phyloP scores from a whole-genome alignment of 2,888 invertebrate genomes.

The Drosophila fulvimacula region DNA sequence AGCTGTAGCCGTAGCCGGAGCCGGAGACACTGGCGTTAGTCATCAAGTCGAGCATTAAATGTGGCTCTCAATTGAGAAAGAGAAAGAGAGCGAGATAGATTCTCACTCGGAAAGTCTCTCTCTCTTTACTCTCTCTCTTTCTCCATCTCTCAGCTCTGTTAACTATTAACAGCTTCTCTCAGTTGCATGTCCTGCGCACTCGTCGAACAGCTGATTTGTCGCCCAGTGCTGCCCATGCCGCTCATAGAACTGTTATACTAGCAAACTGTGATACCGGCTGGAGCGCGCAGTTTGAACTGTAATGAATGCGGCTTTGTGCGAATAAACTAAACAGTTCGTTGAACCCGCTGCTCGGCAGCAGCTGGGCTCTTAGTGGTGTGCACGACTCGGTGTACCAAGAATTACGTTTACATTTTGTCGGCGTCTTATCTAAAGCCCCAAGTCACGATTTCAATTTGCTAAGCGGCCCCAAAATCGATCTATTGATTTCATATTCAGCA shows the following conservation, averaged over 20 bases:
- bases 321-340: constrained; percentile 45
- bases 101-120: neutral
- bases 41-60: constrained; percentile 35
- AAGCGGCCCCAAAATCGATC: constrained; percentile 64
- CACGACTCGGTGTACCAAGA: constrained; percentile 35
- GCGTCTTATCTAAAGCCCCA: constrained; percentile 76
- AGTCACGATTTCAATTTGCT: constrained; percentile 82
- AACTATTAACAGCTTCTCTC: constrained; percentile 3
- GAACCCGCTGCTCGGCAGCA: constrained; percentile 31
- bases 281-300: constrained; percentile 28
- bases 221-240: constrained; percentile 6
- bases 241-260: neutral
- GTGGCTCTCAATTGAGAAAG: neutral
- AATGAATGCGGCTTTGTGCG: neutral
- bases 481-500: constrained; percentile 80
- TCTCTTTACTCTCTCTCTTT: neutral
- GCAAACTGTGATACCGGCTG: constrained; percentile 58
- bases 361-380: neutral
- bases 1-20: constrained; percentile 25
- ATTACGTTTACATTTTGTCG: constrained; percentile 41
- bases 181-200: constrained; percentile 54
- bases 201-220: constrained; percentile 52
- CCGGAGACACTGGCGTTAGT: constrained; percentile 53
- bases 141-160: neutral
- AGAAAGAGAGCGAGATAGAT: neutral